These are phyloP conservation scores for Myiotriccus ornatus DNA, from an alignment of 2,797 vertebrate species.

Conservation along the genomic window DNA sequence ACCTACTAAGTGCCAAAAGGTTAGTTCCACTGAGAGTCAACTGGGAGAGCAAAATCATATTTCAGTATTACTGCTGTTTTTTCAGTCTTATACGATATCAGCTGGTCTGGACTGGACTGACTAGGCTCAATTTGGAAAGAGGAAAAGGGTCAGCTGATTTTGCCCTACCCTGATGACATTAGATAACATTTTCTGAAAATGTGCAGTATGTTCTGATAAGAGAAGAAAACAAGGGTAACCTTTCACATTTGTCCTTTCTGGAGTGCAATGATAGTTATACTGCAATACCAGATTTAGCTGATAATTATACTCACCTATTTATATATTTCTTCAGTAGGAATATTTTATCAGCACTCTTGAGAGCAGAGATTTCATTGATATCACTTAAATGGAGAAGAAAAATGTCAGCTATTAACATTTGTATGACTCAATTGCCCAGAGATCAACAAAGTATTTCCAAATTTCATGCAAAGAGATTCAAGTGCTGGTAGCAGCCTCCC, in stretches of 20 bases:
- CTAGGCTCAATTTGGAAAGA: neutral
- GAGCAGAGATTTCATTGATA: neutral
- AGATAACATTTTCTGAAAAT: neutral
- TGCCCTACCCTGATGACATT: neutral
- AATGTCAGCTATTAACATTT: neutral
- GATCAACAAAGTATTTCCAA: neutral
- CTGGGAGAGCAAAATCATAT: neutral
- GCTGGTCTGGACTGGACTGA: neutral
- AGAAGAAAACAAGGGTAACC: neutral
- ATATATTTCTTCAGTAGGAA: neutral
- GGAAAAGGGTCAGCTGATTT: neutral
- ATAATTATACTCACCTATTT: neutral
- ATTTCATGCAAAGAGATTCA: neutral
- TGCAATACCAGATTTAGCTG: neutral
- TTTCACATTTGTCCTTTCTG: neutral
- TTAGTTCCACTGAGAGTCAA: neutral
- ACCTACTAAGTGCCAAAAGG: neutral
- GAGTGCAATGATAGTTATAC: neutral
- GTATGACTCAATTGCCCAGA: neutral
- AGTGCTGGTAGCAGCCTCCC: neutral
- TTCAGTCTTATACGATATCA: neutral
- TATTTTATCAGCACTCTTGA: neutral
- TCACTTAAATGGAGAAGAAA: neutral
- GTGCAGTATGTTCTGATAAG: neutral
- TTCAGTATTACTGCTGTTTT: neutral